A percentile compares a stretch with the other conserved stretches of the same genome.
Conservation (phyloP, 2,113 vertebrate genomes). For the Prietella phreatophila region DNA sequence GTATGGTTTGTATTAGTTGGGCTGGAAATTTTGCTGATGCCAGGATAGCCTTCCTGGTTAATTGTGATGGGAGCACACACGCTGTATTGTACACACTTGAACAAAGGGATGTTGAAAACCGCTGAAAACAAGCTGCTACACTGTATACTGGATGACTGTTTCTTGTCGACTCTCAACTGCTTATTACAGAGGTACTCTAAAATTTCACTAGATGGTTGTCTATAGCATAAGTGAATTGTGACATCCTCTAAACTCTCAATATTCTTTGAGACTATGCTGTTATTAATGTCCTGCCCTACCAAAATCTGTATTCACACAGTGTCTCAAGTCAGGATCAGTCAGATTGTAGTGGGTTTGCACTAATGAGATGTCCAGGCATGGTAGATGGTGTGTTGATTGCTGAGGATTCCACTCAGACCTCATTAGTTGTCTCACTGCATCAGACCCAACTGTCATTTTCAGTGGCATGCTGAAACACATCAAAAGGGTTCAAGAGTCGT, state of each 20-base stretch:
- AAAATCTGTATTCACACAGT: not conserved
- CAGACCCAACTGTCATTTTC: constrained; percentile 14
- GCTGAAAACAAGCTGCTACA: not conserved
- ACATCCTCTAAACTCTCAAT: not conserved
- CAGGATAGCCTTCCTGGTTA: not conserved
- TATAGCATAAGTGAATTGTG: not conserved
- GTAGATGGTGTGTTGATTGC: not conserved
- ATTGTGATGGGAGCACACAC: not conserved
- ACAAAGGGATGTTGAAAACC: not conserved
- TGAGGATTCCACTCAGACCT: not conserved
- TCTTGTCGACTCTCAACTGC: too few relatives aligned
- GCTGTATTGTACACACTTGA: not conserved
- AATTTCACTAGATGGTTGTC: not conserved
- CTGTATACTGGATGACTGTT: not conserved
- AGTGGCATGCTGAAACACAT: constrained; percentile 8
- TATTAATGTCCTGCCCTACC: not conserved
- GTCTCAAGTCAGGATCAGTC: not conserved
- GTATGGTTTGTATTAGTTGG: not conserved
- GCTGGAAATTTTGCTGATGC: not conserved
- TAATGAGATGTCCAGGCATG: constrained; percentile 3
- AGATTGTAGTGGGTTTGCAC: not conserved
- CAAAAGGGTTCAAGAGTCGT: not conserved
- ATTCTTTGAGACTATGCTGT: not conserved
- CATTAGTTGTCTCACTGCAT: constrained; percentile 1
- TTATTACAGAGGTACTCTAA: not conserved